Conservation (phyloP, 2,113 vertebrate species). For the Nanorana parkeri region DNA sequence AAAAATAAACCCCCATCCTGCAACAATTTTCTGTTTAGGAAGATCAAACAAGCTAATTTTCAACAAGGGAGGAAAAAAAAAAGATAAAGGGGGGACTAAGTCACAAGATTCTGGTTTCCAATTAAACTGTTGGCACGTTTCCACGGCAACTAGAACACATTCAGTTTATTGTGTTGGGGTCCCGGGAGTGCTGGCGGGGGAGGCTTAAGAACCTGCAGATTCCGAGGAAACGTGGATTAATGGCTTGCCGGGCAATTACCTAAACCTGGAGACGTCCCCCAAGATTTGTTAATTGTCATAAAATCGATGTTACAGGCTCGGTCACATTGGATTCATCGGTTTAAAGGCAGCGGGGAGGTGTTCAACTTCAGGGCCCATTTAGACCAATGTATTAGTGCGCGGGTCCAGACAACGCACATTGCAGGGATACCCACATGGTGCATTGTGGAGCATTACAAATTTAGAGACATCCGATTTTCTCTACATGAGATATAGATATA, state of each 20-base stretch:
- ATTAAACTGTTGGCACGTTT: slow-evolving; percentile 19
- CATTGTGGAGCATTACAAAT: too few species aligned
- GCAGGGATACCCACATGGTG: too few species aligned
- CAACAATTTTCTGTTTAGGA: slow-evolving; percentile 18
- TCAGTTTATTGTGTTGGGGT: not conserved
- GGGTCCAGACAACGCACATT: too few species aligned
- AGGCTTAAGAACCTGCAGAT: not conserved
- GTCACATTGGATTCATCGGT: not conserved
- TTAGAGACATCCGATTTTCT: too few species aligned
- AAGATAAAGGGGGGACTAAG: not conserved
- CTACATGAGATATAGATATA: too few species aligned
- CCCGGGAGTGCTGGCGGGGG: not conserved
- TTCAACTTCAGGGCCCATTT: not conserved
- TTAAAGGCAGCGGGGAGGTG: not conserved
- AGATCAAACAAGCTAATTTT: slow-evolving; percentile 13
- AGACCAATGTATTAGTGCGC: too few species aligned
- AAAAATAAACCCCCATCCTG: not conserved
- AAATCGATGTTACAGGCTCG: not conserved
- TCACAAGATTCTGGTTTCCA: slow-evolving; percentile 12
- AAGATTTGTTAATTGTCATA: not conserved
- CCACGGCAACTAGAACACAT: slow-evolving; percentile 41
- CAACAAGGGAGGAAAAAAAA: slow-evolving; percentile 5
- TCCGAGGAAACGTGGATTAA: not conserved
- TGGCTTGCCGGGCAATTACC: not conserved
- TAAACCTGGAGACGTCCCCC: not conserved